Conservation (phyloP, 2,888 invertebrate species). For the Lasioglossum oenotherae region DNA sequence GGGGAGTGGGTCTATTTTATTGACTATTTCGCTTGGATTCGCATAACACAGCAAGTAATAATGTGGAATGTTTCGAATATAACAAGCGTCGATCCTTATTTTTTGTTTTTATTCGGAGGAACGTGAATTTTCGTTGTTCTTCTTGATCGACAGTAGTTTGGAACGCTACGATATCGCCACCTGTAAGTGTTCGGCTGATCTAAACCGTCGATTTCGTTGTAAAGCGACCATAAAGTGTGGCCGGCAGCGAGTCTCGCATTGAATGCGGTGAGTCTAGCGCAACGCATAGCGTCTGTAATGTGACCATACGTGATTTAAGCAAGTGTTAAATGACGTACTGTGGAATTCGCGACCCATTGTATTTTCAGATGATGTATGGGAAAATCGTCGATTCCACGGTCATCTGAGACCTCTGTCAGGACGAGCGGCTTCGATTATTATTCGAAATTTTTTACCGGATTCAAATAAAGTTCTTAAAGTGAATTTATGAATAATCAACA, state of each 20-base stretch:
- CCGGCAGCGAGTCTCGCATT: neutral
- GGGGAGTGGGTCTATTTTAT: constrained; percentile 42
- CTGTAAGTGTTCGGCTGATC: neutral
- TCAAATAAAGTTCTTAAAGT: constrained; percentile 10
- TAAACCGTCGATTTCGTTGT: constrained; percentile 15
- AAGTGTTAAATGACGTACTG: constrained; percentile 14
- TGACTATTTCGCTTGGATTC: constrained; percentile 21
- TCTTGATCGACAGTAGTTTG: neutral
- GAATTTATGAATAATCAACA: constrained; percentile 20
- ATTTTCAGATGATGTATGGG: constrained; percentile 20
- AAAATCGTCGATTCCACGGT: neutral
- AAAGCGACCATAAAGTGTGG: constrained; percentile 12
- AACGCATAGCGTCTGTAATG: neutral
- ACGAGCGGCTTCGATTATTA: neutral
- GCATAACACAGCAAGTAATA: neutral
- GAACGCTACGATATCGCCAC: constrained; percentile 5
- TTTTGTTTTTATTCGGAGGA: neutral
- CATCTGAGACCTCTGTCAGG: neutral
- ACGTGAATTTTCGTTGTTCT: neutral
- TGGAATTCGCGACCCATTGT: constrained; percentile 11
- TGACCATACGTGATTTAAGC: neutral
- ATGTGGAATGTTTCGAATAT: constrained; percentile 8
- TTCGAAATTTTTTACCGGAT: neutral
- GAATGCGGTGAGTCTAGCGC: neutral
- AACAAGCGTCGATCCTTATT: neutral